A percentile compares a stretch with the other conserved stretches of the same genome.
Conservation (phyloP, 1,140 invertebrate genomes). For the Palaemon carinicauda region DNA sequence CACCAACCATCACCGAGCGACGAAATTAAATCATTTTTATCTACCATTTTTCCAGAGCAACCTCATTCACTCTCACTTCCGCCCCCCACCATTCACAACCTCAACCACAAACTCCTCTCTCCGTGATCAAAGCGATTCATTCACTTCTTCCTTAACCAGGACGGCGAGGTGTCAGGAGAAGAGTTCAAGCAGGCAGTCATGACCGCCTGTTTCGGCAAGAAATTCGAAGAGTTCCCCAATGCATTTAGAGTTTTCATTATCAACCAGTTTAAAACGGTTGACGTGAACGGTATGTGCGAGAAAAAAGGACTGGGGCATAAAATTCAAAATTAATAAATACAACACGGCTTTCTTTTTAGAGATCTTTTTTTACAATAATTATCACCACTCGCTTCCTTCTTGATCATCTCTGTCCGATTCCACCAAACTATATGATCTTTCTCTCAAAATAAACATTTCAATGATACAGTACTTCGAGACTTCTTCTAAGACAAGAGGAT, state of each 20-base stretch:
- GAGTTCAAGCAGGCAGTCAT: slow-evolving; percentile 84
- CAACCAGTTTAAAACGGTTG: slow-evolving; percentile 80
- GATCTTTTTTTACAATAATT: not conserved
- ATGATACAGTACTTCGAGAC: no score
- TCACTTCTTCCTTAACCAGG: slow-evolving; percentile 63
- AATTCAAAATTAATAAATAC: not conserved
- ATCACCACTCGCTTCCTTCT: not conserved
- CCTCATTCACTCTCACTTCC: not conserved
- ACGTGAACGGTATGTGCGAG: slow-evolving; percentile 63
- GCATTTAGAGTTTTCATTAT: slow-evolving; percentile 78
- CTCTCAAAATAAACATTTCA: no score
- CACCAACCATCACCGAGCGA: no score
- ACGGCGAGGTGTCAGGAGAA: slow-evolving; percentile 79
- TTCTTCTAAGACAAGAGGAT: no score
- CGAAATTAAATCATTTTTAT: not conserved
- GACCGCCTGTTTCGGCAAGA: slow-evolving; percentile 78
- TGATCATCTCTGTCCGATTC: not conserved
- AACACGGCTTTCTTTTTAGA: not conserved
- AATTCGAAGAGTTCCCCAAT: slow-evolving; percentile 78
- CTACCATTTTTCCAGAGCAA: not conserved
- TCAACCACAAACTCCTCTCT: slow-evolving; percentile 25
- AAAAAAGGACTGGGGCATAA: not conserved
- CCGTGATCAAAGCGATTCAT: not conserved
- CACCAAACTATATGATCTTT: no score
- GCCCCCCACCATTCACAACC: not conserved